Base-by-base conservation (phyloP, 2,113 vertebrate genomes). In the Erinaceus europaeus region DNA sequence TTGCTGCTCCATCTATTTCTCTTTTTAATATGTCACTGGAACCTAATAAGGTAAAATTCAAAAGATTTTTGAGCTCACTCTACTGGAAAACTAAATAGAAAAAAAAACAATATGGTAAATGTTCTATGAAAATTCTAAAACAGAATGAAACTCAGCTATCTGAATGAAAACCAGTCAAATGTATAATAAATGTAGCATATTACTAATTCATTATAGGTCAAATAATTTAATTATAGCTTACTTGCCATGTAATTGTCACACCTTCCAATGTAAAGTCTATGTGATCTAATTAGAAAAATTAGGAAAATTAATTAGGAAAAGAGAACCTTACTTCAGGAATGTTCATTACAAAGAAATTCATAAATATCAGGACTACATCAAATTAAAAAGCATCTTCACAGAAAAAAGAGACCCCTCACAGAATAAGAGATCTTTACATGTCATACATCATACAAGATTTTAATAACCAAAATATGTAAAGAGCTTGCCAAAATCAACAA, bases 101-200 rank as follows among this genome's bases (percentile, higher is more conserved):
- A 29, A 64, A 89, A 83, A 72, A 65, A 75, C n/a, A n/a, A 53
- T 27, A 81, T 87, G 74, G 46, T 86, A 78, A 91, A 89, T n/a
- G n/a, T n/a, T n/a, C 68, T 83, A 86, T 52, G 50, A 77, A 69
- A 84, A 9, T 67, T 91, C 61, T 83, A 87, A 81, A 93, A 81
- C 40, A 62, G 36, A 40, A 86, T 62, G 83, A 87, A 85, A 80
- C 71, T 81, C 32, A 18, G 52, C 62, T 61, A 68, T 67, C 20
- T 89, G 40, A 78, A 77, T 78, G 57, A 68, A 84, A 90, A 59
- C 11, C 74, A 84, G 55, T 59, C 57, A 91, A 68, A 84, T 79
- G 68, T 84, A 25, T 25, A 25, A 53, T 29, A 55, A 88, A 80
- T 87, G 40, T 21, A 62, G 21, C 46, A 64, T 90, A 78, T 81